Conservation (phyloP, 2,113 vertebrate genomes). For the Mohoua ochrocephala region DNA sequence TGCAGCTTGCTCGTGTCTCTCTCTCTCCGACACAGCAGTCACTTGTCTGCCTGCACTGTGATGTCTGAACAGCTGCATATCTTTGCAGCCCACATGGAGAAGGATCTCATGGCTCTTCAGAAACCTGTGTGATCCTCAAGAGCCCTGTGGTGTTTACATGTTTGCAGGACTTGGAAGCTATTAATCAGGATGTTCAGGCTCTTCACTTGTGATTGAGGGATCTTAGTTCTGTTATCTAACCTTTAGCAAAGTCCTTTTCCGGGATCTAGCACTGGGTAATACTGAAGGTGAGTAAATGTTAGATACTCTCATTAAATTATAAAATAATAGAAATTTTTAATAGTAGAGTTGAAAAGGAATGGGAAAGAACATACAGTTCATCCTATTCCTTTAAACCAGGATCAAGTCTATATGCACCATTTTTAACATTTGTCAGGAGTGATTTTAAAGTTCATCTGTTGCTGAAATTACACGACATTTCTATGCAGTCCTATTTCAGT, state of each 20-base stretch:
- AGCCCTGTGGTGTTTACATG: not conserved
- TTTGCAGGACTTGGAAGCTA: not conserved
- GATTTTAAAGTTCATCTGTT: not conserved
- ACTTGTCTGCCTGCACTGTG: not conserved
- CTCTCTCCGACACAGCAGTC: not conserved
- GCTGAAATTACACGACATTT: not conserved
- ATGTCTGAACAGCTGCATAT: not conserved
- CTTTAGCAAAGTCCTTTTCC: not conserved
- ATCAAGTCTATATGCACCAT: not conserved
- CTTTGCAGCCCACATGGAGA: not conserved
- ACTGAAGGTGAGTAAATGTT: not conserved
- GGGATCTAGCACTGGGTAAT: not conserved
- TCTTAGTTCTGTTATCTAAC: not conserved
- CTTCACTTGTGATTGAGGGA: not conserved
- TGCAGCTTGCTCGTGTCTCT: not conserved
- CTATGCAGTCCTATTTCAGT: not conserved
- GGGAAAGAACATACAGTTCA: not conserved
- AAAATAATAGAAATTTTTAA: not conserved
- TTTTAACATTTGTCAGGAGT: not conserved
- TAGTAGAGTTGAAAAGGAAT: not conserved
- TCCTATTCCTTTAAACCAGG: not conserved
- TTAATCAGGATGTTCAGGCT: not conserved
- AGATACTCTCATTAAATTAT: not conserved
- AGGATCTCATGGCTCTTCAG: not conserved
- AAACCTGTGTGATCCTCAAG: not conserved